Evolutionary conservation across 1,140 invertebrate species (phyloP).

Genomic region (Heliconius hewitsoni): DNA sequence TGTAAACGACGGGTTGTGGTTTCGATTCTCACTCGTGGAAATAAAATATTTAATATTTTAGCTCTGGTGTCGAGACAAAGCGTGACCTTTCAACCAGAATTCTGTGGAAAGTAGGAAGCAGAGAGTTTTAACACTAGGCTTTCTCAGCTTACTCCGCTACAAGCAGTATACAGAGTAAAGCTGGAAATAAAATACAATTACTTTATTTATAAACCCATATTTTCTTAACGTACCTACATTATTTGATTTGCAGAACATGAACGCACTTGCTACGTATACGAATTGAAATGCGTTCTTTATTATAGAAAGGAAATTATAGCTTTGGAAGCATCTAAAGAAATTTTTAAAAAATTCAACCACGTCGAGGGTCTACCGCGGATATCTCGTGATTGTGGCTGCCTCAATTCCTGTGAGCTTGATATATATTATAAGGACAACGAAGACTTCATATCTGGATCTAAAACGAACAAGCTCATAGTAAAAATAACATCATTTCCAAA

Average conservation of each 20-base stretch:
- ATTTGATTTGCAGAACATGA: slow-evolving; percentile 53
- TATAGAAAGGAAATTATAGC: slow-evolving; percentile 60
- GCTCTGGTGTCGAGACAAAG: no score
- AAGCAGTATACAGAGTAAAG: no score
- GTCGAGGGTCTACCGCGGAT: slow-evolving; percentile 49
- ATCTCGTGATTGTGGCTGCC: slow-evolving; percentile 59
- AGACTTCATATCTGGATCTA: slow-evolving; percentile 39
- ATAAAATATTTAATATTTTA: no score
- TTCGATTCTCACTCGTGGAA: no score
- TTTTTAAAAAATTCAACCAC: slow-evolving; percentile 43
- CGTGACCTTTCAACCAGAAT: no score
- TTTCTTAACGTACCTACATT: neutral
- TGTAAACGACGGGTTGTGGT: no score
- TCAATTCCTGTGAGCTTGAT: slow-evolving; percentile 59
- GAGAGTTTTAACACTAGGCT: no score
- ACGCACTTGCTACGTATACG: slow-evolving; percentile 55
- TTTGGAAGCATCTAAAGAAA: slow-evolving; percentile 50
- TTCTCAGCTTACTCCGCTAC: no score
- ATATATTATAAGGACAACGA: slow-evolving; percentile 64
- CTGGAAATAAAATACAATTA: no score
- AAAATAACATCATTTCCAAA: slow-evolving; percentile 63
- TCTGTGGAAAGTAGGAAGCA: no score
- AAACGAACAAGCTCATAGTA: slow-evolving; percentile 49
- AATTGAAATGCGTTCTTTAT: slow-evolving; percentile 55
- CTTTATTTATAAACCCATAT: neutral